Conservation (phyloP, 2,888 invertebrate genomes). For the Vesta saturnalis region DNA sequence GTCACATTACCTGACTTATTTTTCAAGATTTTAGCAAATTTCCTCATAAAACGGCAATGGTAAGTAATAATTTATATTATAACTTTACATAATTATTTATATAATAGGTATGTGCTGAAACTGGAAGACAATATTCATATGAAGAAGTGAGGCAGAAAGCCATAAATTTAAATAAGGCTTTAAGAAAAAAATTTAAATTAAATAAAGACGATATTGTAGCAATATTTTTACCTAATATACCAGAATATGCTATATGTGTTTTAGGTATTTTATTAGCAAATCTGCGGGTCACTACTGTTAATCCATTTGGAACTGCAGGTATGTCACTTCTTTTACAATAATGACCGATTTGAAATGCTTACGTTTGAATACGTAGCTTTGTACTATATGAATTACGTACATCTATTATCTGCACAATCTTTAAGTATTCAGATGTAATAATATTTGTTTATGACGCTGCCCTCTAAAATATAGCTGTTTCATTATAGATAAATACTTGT, state of each 20-base stretch:
- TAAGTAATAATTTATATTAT: slow-evolving; percentile 61
- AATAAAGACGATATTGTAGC: slow-evolving; percentile 74
- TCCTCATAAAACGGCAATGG: slow-evolving; percentile 69
- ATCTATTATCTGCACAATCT: too few species aligned
- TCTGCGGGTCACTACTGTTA: slow-evolving; percentile 75
- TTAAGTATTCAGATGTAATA: too few species aligned
- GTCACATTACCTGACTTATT: slow-evolving; percentile 67
- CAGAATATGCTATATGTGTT: slow-evolving; percentile 75
- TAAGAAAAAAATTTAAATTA: slow-evolving; percentile 73
- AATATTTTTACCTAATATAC: slow-evolving; percentile 78
- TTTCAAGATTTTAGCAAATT: slow-evolving; percentile 66
- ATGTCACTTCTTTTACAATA: too few species aligned
- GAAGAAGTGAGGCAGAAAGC: slow-evolving; percentile 72
- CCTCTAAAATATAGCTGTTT: too few species aligned
- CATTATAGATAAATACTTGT: too few species aligned
- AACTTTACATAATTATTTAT: background rate
- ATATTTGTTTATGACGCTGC: too few species aligned
- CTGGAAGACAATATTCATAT: slow-evolving; percentile 78
- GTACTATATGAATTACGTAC: too few species aligned
- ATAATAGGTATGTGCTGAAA: slow-evolving; percentile 75
- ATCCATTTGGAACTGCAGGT: slow-evolving; percentile 72
- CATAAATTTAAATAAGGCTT: slow-evolving; percentile 65
- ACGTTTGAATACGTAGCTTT: too few species aligned
- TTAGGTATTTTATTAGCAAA: slow-evolving; percentile 77
- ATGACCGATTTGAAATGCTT: too few species aligned